Percentiles rank a stretch among this genome's conserved stretches.
These are phyloP conservation scores for Hydrotaea cyrtoneurina DNA, from an alignment of 2,888 invertebrate species.

Conservation along the genomic window DNA sequence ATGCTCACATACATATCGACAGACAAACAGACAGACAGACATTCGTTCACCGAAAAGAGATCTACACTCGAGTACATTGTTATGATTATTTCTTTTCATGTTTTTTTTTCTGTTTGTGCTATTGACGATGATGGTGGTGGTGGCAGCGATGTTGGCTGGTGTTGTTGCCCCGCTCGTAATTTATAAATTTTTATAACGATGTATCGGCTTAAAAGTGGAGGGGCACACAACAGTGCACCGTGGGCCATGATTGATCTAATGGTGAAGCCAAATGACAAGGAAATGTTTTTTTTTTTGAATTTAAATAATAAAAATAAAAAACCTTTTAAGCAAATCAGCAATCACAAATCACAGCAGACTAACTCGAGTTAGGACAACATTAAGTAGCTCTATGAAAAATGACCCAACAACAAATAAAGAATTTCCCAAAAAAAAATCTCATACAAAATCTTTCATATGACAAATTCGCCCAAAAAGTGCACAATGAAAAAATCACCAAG, in stretches of 20 bases:
- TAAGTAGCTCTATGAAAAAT: no score
- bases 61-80: conserved; percentile 60
- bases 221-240: conserved; percentile 14
- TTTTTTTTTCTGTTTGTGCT: conserved; percentile 52
- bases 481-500: no score
- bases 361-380: no score
- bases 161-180: conserved; percentile 76
- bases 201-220: conserved; percentile 52
- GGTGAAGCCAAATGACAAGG: no score
- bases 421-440: no score
- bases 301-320: no score
- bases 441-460: no score
- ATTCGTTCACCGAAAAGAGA: conserved; percentile 31
- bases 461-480: no score
- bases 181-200: conserved; percentile 79
- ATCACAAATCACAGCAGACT: no score
- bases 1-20: background rate
- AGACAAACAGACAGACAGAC: background rate
- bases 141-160: conserved; percentile 41
- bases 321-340: no score
- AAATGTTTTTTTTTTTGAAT: no score
- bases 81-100: conserved; percentile 59
- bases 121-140: conserved; percentile 40
- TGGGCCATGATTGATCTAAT: conserved; percentile 29
- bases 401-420: no score